phyloP scores from a whole-genome alignment of 2,797 vertebrate species.

The Agapornis canus region DNA sequence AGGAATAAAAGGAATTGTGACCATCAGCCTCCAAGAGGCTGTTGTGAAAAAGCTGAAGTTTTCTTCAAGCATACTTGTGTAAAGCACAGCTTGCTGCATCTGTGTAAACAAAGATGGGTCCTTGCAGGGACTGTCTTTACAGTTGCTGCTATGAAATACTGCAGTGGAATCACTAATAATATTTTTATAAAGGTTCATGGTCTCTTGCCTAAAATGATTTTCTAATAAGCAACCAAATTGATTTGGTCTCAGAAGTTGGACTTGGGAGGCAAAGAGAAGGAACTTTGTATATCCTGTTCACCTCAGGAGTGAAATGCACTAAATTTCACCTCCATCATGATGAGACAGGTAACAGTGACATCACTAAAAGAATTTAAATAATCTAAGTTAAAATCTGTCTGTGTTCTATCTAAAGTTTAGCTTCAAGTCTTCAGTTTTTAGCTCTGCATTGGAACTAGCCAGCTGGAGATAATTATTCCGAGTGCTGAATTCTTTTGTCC shows the following conservation, averaged over 20 bases:
- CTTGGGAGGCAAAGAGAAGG: background rate
- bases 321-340: background rate
- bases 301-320: background rate
- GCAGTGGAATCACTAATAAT: background rate
- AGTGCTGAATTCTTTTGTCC: slow-evolving; percentile 1
- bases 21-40: background rate
- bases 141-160: background rate
- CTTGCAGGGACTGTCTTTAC: background rate
- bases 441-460: background rate
- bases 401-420: background rate
- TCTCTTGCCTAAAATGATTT: background rate
- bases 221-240: background rate
- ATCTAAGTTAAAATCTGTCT: background rate
- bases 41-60: background rate
- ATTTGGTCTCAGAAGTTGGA: background rate
- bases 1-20: background rate
- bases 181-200: background rate
- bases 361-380: background rate
- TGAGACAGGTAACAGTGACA: background rate
- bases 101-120: background rate
- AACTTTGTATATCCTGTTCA: background rate
- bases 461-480: background rate
- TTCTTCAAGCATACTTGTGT: background rate
- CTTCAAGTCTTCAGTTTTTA: background rate
- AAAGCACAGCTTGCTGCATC: background rate